Conservation (phyloP, 2,113 vertebrate species). For the Gulo gulo region DNA sequence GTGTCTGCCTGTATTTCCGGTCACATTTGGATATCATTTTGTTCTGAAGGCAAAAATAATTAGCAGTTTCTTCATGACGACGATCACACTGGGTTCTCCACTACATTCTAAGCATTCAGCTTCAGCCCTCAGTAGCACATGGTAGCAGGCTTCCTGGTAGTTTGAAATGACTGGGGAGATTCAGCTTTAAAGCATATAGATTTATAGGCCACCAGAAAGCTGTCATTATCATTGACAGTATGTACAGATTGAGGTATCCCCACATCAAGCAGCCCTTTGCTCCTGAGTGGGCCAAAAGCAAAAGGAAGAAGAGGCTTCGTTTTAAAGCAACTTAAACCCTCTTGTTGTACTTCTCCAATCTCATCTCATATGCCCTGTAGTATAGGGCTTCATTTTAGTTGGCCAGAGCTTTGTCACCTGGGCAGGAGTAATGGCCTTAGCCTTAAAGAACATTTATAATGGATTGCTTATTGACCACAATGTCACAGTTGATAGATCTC, state of each 20-base stretch:
- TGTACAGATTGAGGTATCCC: not conserved
- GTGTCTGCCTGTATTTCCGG: constrained; percentile 80
- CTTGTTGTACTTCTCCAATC: not conserved
- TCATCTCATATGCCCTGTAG: not conserved
- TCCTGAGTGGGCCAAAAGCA: not conserved
- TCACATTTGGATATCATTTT: constrained; percentile 76
- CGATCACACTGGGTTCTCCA: not conserved
- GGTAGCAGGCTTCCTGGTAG: not conserved
- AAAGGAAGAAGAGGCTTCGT: not conserved
- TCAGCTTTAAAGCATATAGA: not conserved
- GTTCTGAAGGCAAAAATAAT: constrained; percentile 88
- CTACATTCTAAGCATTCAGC: not conserved
- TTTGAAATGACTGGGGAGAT: not conserved
- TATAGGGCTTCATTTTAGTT: constrained; percentile 8
- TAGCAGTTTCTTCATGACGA: constrained; percentile 83
- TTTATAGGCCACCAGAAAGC: not conserved
- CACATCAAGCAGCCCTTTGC: not conserved
- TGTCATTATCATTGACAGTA: not conserved
- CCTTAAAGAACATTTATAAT: constrained; percentile 47
- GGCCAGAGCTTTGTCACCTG: constrained; percentile 36
- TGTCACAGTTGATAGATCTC: constrained; percentile 50
- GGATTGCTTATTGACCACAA: constrained; percentile 60
- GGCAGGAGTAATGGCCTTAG: constrained; percentile 21
- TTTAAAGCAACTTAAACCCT: not conserved
- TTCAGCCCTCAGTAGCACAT: not conserved